A percentile compares a stretch with the other conserved stretches of the same genome.
Conservation (phyloP, 1,140 invertebrate species). For the Procambarus virginalis region DNA sequence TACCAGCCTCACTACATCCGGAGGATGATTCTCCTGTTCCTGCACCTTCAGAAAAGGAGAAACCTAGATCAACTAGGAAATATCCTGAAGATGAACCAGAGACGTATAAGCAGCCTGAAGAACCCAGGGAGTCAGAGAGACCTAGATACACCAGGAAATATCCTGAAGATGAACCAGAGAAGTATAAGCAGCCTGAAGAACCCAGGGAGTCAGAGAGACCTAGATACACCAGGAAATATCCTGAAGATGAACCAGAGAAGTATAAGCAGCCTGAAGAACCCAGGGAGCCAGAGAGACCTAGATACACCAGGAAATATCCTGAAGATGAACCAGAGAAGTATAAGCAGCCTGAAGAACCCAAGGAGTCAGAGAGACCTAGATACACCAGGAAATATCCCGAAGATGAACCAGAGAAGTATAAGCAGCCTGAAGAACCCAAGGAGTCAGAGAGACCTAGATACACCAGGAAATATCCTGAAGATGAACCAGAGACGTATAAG, state of each 20-base stretch:
- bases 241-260: neutral
- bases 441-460: neutral
- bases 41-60: neutral
- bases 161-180: neutral
- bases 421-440: neutral
- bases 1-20: neutral
- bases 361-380: neutral
- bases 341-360: conserved; percentile 9
- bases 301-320: neutral
- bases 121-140: conserved; percentile 23
- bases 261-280: conserved; percentile 3
- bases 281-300: neutral
- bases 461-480: neutral
- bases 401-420: neutral
- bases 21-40: neutral
- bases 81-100: neutral
- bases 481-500: neutral
- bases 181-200: neutral
- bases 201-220: too few species aligned
- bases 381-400: neutral
- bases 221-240: neutral
- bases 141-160: neutral
- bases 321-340: neutral
- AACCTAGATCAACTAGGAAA: conserved; percentile 17
- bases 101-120: neutral